phyloP scores from a whole-genome alignment of 2,113 vertebrate genomes.

The Budorcas taxicolor region DNA sequence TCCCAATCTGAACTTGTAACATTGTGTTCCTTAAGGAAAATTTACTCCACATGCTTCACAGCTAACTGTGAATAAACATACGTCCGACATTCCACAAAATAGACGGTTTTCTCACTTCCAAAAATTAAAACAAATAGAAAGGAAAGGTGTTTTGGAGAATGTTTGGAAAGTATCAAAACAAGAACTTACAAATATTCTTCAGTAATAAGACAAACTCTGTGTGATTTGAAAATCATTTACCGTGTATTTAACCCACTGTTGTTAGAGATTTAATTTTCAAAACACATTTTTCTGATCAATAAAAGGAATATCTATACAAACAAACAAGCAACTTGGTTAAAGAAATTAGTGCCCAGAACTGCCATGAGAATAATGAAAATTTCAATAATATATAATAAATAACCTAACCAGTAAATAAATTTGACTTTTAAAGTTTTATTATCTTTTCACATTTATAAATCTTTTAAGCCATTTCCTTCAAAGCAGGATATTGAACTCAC shows the following conservation, averaged over 20 bases:
- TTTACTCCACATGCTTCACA: not conserved
- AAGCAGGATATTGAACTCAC: not conserved
- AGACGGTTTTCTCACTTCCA: constrained; percentile 26
- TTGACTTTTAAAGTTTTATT: not conserved
- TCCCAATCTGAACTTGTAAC: not conserved
- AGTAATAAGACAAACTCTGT: not conserved
- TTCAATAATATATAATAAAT: not conserved
- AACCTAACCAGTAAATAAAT: not conserved
- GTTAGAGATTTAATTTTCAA: constrained; percentile 2
- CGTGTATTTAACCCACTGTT: not conserved
- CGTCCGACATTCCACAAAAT: not conserved
- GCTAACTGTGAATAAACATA: constrained; percentile 34
- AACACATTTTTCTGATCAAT: constrained; percentile 33
- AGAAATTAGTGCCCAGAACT: not conserved
- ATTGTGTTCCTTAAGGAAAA: not conserved
- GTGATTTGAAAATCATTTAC: not conserved
- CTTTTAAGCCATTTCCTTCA: not conserved
- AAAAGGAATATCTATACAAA: not conserved
- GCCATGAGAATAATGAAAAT: not conserved
- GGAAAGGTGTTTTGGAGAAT: not conserved
- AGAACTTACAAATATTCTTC: not conserved
- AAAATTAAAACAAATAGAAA: not conserved
- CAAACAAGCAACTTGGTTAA: not conserved
- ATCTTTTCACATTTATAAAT: not conserved
- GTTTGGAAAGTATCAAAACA: not conserved